Base-by-base conservation (phyloP, 2,797 vertebrate species). In the Florisuga fusca region DNA sequence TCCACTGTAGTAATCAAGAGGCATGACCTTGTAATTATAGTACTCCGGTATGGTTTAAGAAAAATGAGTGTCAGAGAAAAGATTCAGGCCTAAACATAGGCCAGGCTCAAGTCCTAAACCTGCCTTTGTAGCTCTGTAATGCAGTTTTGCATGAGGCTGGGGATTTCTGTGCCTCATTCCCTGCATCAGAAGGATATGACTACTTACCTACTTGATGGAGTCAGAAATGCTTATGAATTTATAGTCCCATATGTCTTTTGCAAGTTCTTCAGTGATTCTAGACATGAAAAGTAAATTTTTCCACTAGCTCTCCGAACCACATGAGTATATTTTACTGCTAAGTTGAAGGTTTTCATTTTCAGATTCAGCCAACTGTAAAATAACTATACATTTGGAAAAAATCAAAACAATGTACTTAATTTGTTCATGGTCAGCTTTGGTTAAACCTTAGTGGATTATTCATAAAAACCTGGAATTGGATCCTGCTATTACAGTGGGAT, bases 261-360 rank as follows among this genome's bases (percentile, higher is more conserved):
- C 62, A 86, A 92, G 85, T 90, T 94, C 80, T 95, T 84, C 66
- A 22, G 53, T 63, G 69, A 88, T 91, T 85, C 63, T 58, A 73
- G 69, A 87, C 54, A 86, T 81, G 73, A 94, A 95, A 87, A 95
- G 45, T 63, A 96, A 89, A 80, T 83, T 89, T 94, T 94, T 91
- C 79, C 78, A 90, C 73, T 94, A 91, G 59, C 54, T 84, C 59
- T 82, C 74, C 74, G 86, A 90, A 91, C 82, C 87, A 90, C 77
- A 81, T 7, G 79, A 69, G 71, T 82, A 51, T 90, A 84, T 90
- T 90, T 92, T 82, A 93, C 66, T 84, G 76, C 83, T 84, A 90
- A 96, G 80, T 61, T 93, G 84, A 94, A 94, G 80, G 80, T 48
- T 96, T 95, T 94, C 90, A 94, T 94, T 96, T 97, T 92, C 92